These are phyloP conservation scores for Oncorhynchus keta DNA, from an alignment of 2,113 vertebrate genomes.

Conservation along the genomic window DNA sequence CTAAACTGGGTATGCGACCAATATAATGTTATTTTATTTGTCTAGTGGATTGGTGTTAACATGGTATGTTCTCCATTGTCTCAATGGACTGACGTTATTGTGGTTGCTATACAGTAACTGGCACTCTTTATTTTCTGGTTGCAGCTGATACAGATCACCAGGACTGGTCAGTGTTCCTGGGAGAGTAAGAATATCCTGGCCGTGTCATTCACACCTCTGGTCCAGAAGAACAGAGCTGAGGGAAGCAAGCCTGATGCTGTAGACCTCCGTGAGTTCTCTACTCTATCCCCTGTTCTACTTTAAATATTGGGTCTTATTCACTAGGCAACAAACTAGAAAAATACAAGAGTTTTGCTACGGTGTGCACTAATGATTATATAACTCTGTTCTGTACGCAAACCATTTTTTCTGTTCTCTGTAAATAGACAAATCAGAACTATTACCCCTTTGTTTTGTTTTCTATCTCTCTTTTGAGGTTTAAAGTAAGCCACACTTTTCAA, in stretches of 20 bases:
- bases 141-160: slow-evolving; percentile 95
- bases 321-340: too few species aligned
- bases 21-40: not conserved
- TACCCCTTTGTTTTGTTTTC: not conserved
- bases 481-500: not conserved
- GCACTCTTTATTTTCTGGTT: slow-evolving; percentile 41
- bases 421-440: not conserved
- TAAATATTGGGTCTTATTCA: too few species aligned
- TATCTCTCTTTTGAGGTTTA: not conserved
- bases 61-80: not conserved
- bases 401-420: not conserved
- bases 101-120: not conserved
- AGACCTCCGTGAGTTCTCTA: slow-evolving; percentile 87
- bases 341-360: too few species aligned
- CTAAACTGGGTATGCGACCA: too few species aligned
- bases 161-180: slow-evolving; percentile 95
- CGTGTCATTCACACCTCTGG: slow-evolving; percentile 95
- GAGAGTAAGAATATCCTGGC: slow-evolving; percentile 98
- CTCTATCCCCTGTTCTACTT: not conserved
- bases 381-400: too few species aligned
- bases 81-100: too few species aligned
- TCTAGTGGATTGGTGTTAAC: too few species aligned
- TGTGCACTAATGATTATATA: too few species aligned
- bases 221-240: slow-evolving; percentile 90
- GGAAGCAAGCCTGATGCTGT: slow-evolving; percentile 86